phyloP scores from a whole-genome alignment of 1,140 invertebrate genomes.

The Ceratoteleas bidentatus region DNA sequence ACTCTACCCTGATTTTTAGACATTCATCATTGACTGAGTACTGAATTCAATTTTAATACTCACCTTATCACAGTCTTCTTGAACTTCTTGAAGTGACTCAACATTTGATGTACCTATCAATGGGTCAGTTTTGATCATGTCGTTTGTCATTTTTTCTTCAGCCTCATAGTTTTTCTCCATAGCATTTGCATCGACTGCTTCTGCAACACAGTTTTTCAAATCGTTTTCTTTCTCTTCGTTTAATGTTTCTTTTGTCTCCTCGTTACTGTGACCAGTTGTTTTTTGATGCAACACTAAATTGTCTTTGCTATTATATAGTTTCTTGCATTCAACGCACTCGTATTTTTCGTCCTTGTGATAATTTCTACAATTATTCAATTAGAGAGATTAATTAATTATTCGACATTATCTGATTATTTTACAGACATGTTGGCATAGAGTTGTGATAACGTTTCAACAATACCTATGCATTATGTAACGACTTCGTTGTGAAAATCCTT shows the following conservation, averaged over 20 bases:
- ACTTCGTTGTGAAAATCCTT: constrained; percentile 82
- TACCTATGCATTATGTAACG: constrained; percentile 81
- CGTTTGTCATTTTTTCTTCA: constrained; percentile 9
- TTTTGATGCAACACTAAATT: constrained; percentile 60
- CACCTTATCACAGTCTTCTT: constrained; percentile 47
- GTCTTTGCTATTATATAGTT: constrained; percentile 57
- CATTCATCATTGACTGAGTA: too few species aligned
- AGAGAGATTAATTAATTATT: not conserved
- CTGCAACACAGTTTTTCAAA: not conserved
- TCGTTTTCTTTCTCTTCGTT: constrained; percentile 32
- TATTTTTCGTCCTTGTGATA: constrained; percentile 64
- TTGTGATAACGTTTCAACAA: constrained; percentile 11
- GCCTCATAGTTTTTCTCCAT: constrained; percentile 11
- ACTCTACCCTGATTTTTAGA: too few species aligned
- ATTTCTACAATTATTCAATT: constrained; percentile 15
- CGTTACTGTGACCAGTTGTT: constrained; percentile 56
- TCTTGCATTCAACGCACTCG: constrained; percentile 58
- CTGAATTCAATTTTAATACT: not conserved
- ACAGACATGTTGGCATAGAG: not conserved
- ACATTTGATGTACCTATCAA: not conserved
- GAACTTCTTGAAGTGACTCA: constrained; percentile 4
- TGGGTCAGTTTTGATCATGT: not conserved
- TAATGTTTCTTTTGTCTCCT: constrained; percentile 11
- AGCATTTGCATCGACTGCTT: not conserved
- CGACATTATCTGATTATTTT: not conserved